phyloP scores from a whole-genome alignment of 2,888 invertebrate genomes.

The Callyntrura guangdongensis region DNA sequence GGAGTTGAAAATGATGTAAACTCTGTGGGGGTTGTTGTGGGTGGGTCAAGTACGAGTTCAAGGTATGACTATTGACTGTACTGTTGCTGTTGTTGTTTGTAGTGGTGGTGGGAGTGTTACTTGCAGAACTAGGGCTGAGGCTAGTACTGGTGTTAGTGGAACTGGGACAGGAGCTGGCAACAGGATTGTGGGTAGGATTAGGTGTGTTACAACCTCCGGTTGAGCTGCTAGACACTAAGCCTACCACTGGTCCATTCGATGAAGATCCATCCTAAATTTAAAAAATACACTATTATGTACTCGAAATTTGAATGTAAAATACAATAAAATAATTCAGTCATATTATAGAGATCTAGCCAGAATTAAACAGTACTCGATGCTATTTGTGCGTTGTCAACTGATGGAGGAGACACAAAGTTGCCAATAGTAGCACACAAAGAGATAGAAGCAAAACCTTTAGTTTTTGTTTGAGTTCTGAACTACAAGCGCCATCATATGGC shows the following conservation, averaged over 20 bases:
- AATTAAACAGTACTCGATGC: conserved; percentile 35
- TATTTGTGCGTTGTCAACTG: too few species aligned
- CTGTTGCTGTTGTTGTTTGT: conserved; percentile 75
- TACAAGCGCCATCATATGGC: background rate
- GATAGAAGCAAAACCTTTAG: too few species aligned
- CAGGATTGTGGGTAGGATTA: conserved; percentile 75
- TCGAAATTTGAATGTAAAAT: background rate
- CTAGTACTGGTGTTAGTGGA: conserved; percentile 70
- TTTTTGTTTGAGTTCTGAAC: too few species aligned
- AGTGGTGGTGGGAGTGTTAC: conserved; percentile 50
- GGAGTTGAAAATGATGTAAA: conserved; percentile 60
- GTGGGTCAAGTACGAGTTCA: conserved; percentile 73
- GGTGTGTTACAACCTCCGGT: conserved; percentile 77
- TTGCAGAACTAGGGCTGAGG: conserved; percentile 39
- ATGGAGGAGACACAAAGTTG: too few species aligned
- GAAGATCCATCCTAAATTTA: conserved; percentile 75
- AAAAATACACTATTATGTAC: background rate
- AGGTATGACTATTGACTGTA: conserved; percentile 74
- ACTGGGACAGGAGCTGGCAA: conserved; percentile 71
- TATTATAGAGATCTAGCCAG: background rate
- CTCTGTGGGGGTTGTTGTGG: conserved; percentile 74
- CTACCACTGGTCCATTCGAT: conserved; percentile 74
- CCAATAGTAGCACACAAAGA: too few species aligned
- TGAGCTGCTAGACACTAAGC: conserved; percentile 80
- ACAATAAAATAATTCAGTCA: background rate